A percentile compares a stretch with the other conserved stretches of the same genome.
Conservation (phyloP, 2,888 invertebrate species). For the Dynastes grantii region DNA sequence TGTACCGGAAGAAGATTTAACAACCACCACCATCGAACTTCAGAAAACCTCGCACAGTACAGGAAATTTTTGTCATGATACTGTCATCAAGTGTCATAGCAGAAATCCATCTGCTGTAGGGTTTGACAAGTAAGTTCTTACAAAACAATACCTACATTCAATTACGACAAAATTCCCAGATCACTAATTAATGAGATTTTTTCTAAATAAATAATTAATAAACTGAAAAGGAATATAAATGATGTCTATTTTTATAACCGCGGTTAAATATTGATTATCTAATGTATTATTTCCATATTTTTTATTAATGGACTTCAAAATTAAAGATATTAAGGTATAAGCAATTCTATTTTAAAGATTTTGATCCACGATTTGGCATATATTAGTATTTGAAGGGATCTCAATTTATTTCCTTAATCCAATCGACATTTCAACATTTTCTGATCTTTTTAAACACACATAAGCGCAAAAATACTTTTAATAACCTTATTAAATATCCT, state of each 20-base stretch:
- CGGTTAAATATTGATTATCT: constrained; percentile 3
- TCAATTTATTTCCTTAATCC: too few species aligned
- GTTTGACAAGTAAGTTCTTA: constrained; percentile 75
- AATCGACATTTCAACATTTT: too few species aligned
- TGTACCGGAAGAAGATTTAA: constrained; percentile 75
- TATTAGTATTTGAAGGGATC: too few species aligned
- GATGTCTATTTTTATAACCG: too few species aligned
- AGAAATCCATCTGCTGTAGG: constrained; percentile 82
- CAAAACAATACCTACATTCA: not conserved
- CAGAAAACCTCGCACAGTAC: constrained; percentile 56
- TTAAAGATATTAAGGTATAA: too few species aligned
- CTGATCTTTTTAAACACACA: too few species aligned
- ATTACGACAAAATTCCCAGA: not conserved
- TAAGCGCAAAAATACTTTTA: too few species aligned
- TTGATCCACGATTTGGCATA: too few species aligned
- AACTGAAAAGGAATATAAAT: too few species aligned
- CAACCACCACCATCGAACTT: constrained; percentile 52
- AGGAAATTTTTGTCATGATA: constrained; percentile 67
- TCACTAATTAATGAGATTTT: not conserved
- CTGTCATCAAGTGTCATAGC: constrained; percentile 83
- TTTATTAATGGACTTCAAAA: not conserved
- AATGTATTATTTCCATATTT: constrained; percentile 19
- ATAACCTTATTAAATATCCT: too few species aligned
- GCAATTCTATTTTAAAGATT: too few species aligned
- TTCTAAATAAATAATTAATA: not conserved